Base-by-base conservation (phyloP, 2,797 vertebrate genomes). In the Champsocephalus esox region DNA sequence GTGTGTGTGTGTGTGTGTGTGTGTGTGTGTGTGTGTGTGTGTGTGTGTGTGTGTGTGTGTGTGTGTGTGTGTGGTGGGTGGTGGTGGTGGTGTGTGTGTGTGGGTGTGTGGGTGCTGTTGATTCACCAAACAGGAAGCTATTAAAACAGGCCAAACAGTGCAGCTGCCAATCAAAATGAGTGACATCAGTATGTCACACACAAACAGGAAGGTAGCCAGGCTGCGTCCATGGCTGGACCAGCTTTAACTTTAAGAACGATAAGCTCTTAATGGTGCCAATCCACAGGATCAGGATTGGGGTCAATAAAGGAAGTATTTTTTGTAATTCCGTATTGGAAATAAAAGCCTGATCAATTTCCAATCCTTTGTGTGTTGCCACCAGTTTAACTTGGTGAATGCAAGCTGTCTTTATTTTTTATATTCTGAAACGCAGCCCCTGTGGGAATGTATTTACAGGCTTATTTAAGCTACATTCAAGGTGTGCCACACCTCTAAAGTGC, bases 121-220 rank as follows among this genome's bases (percentile, higher is more conserved):
- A 92, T 70, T 90, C 84, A 88, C 77, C 86, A 86, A 82, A 83
- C 84, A 84, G 90, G 87, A 92, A 87, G 86, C 87, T 83, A 89
- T 93, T 90, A 93, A 92, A 84, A 70, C 85, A 32, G 79, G 52
- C 70, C 54, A 52, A 79, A 89, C 79, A 71, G 73, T 70, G 81
- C 82, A 73, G 80, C 89, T 89, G 91, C 91, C 92, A 89, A 62
- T 94, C 92, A 89, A 21, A 73, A 17, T 63, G 77, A 80, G 63
- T 79, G 87, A 77, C 86, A 81, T 87, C 75, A 52, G 60, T n/a
- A 9, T 70, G 75, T 75, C 80, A 69, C 82, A 71, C 79, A 80
- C 77, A 81, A 65, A 72, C 57, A 65, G 41, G 57, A 57, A 57
- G 45, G 56, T 44, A 34, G 44, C 34, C 66, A 13, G 63, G 43